Evolutionary conservation across 2,113 vertebrate genomes (phyloP), one percentile per base, ranked within the genome.

Genomic region (Sporophila hypoxantha): DNA sequence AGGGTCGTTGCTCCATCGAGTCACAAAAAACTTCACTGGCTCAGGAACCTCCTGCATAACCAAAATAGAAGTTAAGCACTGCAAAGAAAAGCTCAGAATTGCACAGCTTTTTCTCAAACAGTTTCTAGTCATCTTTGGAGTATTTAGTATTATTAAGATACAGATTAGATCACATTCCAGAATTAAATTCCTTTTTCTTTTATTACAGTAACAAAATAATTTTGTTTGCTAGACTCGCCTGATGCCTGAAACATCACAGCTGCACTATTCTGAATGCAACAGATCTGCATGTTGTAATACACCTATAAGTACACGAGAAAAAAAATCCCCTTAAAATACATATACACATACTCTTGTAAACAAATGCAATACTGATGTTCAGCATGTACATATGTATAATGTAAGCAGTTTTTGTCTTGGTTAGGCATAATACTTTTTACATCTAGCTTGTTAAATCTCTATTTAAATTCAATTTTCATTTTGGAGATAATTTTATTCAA

Each of bases 21-120:
- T 99, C 47, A 99, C 97, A 66, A 99, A 98, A 87, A 96, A 99
- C 90, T 98, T 97, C 20, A 97, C 70, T 9, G 98, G 98, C 30
- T 98, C 98, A 73, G 99, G 99, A 88, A 99, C 98, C 34, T 99
- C 98, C 98, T 99, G 64, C 37, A 26, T 76, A 52, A 88, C 37
- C 50, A 85, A 77, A 87, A n/a, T 1, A 49, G 9, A 55, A 79
- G 41, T 91, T 42, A 86, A 2, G 11, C 5, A 8, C 6, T 69
- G 46, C 69, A 71, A 81, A 77, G 26, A n/a, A 57, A 57, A 67
- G 17, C 32, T 75, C 7, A 5, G 26, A 41, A 29, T 14, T 73
- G 47, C 29, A 23, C 8, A 78, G 59, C 17, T 73, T 34, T 49
- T 67, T 42, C 25, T 92, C 42, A 14, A 75, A 62, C 25, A 32